A percentile compares a stretch with the other conserved stretches of the same genome.
Evolutionary conservation across 2,113 vertebrate genomes (phyloP).

Genomic region (Psammodynastes pulverulentus): DNA sequence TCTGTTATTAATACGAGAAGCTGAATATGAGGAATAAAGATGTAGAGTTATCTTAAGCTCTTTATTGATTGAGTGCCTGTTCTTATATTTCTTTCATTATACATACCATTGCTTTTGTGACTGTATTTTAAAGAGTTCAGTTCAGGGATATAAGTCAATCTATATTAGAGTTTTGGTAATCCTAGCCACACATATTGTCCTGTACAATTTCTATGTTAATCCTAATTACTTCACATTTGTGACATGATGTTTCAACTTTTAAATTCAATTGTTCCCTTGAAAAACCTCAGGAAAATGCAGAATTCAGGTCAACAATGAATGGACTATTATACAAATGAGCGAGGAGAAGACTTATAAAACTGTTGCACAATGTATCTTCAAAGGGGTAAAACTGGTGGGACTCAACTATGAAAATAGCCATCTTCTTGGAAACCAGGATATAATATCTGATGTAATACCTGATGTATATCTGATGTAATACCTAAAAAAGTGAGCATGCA

Average conservation of each 20-base stretch:
- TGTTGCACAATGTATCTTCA: conserved; percentile 33
- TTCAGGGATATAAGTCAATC: conserved; percentile 34
- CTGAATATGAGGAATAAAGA: not conserved
- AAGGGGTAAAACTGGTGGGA: conserved; percentile 40
- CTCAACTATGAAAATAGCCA: conserved; percentile 19
- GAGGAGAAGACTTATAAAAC: conserved; percentile 27
- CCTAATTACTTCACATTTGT: conserved; percentile 22
- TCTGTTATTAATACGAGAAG: not conserved
- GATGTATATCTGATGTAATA: conserved; percentile 39
- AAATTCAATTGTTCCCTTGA: not conserved
- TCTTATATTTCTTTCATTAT: not conserved
- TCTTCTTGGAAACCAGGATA: conserved; percentile 3
- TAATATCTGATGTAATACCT: no score
- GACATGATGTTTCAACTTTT: conserved; percentile 33
- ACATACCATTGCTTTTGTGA: conserved; percentile 1
- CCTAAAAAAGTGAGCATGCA: conserved; percentile 34
- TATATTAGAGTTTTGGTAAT: conserved; percentile 41
- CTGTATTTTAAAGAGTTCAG: conserved; percentile 44
- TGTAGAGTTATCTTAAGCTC: conserved; percentile 22
- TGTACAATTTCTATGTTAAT: conserved; percentile 20
- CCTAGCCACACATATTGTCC: not conserved
- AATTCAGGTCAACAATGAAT: conserved; percentile 49
- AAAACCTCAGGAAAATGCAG: conserved; percentile 16
- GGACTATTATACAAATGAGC: conserved; percentile 3
- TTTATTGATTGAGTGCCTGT: not conserved